Conservation (phyloP, 2,113 vertebrate species). For the Vidua macroura region DNA sequence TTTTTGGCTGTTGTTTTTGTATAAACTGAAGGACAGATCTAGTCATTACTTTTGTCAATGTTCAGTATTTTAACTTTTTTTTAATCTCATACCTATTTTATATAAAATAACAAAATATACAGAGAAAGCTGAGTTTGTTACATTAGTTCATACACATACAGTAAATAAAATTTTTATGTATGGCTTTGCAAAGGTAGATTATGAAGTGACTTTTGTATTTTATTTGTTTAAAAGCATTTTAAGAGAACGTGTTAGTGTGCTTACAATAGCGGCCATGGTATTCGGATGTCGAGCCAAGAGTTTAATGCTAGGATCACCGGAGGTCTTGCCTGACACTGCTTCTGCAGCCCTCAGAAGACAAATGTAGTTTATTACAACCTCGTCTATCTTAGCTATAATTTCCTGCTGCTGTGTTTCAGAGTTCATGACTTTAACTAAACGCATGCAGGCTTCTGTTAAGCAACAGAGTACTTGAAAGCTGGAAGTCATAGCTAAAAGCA, state of each 20-base stretch:
- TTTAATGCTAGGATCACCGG: slow-evolving; percentile 84
- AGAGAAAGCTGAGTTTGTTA: slow-evolving; percentile 84
- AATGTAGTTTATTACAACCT: slow-evolving; percentile 90
- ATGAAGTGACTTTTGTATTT: slow-evolving; percentile 81
- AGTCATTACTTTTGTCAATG: slow-evolving; percentile 63
- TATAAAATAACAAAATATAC: slow-evolving; percentile 97
- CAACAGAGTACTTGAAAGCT: slow-evolving; percentile 95
- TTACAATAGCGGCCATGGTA: slow-evolving; percentile 90
- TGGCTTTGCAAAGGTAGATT: slow-evolving; percentile 96
- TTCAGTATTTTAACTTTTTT: slow-evolving; percentile 76
- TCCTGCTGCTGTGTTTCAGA: slow-evolving; percentile 80
- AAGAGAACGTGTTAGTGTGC: slow-evolving; percentile 92
- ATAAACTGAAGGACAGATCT: slow-evolving; percentile 68
- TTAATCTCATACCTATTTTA: slow-evolving; percentile 79
- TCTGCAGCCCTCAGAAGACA: slow-evolving; percentile 87
- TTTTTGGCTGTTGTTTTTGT: slow-evolving; percentile 58
- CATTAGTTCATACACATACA: slow-evolving; percentile 86
- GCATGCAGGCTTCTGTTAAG: slow-evolving; percentile 92
- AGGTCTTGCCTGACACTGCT: slow-evolving; percentile 79
- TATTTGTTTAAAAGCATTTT: slow-evolving; percentile 90
- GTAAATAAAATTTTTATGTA: slow-evolving; percentile 85
- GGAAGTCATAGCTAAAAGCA: slow-evolving; percentile 90
- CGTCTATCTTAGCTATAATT: slow-evolving; percentile 85
- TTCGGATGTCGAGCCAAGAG: slow-evolving; percentile 87
- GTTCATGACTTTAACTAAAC: slow-evolving; percentile 87